phyloP scores from a whole-genome alignment of 1,140 invertebrate species.

The Apolygus lucorum region DNA sequence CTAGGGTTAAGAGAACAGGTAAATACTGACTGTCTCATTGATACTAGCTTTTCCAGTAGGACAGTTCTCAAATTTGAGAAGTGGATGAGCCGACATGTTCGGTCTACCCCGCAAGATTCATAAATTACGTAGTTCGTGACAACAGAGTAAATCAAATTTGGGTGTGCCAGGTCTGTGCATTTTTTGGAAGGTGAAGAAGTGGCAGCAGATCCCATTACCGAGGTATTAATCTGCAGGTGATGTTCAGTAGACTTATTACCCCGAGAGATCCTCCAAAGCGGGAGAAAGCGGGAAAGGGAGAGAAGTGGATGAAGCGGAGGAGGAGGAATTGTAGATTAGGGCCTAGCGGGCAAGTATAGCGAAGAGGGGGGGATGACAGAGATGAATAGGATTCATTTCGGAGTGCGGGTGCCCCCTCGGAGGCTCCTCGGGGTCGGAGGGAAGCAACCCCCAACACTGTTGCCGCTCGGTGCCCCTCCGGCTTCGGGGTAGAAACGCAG shows the following conservation, averaged over 20 bases:
- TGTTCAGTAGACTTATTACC: not conserved
- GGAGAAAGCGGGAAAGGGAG: not conserved
- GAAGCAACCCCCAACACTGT: not conserved
- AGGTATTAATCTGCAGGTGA: not conserved
- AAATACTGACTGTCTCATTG: too few relatives aligned
- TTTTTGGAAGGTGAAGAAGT: too few relatives aligned
- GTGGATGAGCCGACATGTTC: too few relatives aligned
- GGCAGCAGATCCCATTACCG: too few relatives aligned
- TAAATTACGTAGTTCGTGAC: too few relatives aligned
- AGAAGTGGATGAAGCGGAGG: not conserved
- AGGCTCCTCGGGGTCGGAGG: not conserved
- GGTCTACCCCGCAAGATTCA: too few relatives aligned
- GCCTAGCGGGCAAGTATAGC: slow-evolving; percentile 10
- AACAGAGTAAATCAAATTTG: too few relatives aligned
- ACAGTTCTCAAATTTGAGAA: too few relatives aligned
- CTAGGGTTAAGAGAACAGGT: too few relatives aligned
- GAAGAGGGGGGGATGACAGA: not conserved
- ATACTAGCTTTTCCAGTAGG: too few relatives aligned
- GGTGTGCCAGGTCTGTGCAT: too few relatives aligned
- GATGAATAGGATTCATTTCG: slow-evolving; percentile 15
- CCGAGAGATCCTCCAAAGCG: not conserved
- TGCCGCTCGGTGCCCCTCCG: not conserved
- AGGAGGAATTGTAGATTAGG: slow-evolving; percentile 15
- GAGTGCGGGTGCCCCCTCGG: not conserved
- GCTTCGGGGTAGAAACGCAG: not conserved